These are phyloP conservation scores for Papilio demoleus DNA, from an alignment of 2,888 invertebrate genomes.

Conservation along the genomic window DNA sequence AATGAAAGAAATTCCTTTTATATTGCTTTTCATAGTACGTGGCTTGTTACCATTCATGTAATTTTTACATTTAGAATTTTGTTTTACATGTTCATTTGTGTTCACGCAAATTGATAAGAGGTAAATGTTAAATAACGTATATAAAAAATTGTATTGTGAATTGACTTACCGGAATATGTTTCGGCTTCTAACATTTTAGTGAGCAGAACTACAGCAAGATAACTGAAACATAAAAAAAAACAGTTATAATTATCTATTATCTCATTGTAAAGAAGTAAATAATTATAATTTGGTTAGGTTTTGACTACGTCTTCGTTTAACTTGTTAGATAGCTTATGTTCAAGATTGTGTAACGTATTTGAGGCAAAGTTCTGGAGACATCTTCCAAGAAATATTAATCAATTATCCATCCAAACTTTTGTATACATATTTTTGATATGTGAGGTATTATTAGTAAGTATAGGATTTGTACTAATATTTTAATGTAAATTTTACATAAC, in stretches of 20 bases:
- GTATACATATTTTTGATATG: too few species aligned
- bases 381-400: too few species aligned
- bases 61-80: conserved; percentile 19
- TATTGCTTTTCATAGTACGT: conserved; percentile 36
- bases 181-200: not conserved
- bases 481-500: not conserved
- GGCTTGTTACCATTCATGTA: conserved; percentile 33
- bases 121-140: not conserved
- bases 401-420: too few species aligned
- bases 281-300: too few species aligned
- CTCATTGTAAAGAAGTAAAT: not conserved
- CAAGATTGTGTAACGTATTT: too few species aligned
- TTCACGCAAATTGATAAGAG: not conserved
- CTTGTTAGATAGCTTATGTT: too few species aligned
- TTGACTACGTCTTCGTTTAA: too few species aligned
- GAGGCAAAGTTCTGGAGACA: too few species aligned
- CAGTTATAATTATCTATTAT: too few species aligned
- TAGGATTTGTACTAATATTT: too few species aligned
- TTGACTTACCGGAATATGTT: conserved; percentile 28
- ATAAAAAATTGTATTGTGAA: not conserved
- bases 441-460: too few species aligned
- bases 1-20: conserved; percentile 22
- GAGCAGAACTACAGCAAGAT: conserved; percentile 44
- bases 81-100: not conserved
- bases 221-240: conserved; percentile 46